Percentiles rank a stretch among this genome's conserved stretches.
These are phyloP conservation scores for Thunnus maccoyii DNA, from an alignment of 2,113 vertebrate genomes.

Conservation along the genomic window DNA sequence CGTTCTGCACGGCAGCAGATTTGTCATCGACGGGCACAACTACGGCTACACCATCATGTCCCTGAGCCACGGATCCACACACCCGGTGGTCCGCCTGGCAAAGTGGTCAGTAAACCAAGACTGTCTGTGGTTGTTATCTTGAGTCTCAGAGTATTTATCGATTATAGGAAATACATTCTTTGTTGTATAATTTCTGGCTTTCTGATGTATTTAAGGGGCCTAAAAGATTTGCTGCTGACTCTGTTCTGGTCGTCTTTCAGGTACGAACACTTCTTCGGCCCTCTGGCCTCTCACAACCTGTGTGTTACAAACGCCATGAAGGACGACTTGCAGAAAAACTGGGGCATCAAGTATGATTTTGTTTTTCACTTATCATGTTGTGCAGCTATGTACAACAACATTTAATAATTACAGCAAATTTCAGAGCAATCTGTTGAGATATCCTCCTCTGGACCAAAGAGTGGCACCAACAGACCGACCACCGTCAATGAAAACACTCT, in stretches of 20 bases:
- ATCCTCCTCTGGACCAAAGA: background rate
- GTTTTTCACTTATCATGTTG: rapidly evolving
- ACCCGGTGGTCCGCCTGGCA: slow-evolving; percentile 88
- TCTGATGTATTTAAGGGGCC: background rate
- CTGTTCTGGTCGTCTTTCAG: slow-evolving; percentile 67
- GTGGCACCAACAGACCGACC: background rate
- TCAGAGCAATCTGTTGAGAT: too few species aligned
- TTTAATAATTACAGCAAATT: too few species aligned
- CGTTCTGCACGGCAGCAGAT: slow-evolving; percentile 86
- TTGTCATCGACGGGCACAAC: slow-evolving; percentile 98
- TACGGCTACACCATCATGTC: slow-evolving; percentile 95
- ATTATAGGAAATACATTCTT: too few species aligned
- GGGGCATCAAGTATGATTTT: slow-evolving; percentile 88
- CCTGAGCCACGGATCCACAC: slow-evolving; percentile 86
- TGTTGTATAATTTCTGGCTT: background rate
- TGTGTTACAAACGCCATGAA: slow-evolving; percentile 95
- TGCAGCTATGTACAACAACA: too few species aligned
- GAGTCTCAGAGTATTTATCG: too few species aligned
- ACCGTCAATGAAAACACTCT: too few species aligned
- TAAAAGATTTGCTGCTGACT: background rate
- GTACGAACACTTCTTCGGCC: slow-evolving; percentile 92
- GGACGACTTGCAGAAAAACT: slow-evolving; percentile 89
- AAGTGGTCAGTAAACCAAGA: slow-evolving; percentile 87
- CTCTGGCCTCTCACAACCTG: slow-evolving; percentile 88
- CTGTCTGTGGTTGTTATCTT: background rate